phyloP scores from a whole-genome alignment of 2,888 invertebrate genomes.

The Gastracanthus pulcherrimus region DNA sequence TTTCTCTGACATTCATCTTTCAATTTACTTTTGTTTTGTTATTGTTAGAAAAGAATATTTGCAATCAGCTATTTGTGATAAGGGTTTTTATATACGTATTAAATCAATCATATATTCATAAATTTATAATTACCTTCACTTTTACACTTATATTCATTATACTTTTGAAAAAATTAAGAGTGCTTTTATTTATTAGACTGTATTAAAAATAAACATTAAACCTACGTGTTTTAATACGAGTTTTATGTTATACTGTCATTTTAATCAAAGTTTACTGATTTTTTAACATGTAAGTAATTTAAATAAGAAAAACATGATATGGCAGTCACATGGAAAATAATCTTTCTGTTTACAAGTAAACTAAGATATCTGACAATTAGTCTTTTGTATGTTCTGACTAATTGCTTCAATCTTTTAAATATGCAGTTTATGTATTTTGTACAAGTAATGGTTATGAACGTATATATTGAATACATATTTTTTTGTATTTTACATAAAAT shows the following conservation, averaged over 20 bases:
- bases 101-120: not conserved
- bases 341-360: not conserved
- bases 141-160: not conserved
- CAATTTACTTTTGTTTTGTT: constrained; percentile 21
- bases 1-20: not conserved
- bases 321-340: not conserved
- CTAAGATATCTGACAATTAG: not conserved
- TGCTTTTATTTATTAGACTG: too few relatives aligned
- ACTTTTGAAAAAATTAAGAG: not conserved
- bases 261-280: not conserved
- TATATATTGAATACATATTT: too few relatives aligned
- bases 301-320: not conserved
- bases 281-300: not conserved
- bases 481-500: too few relatives aligned
- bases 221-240: too few relatives aligned
- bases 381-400: not conserved
- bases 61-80: not conserved
- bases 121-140: not conserved
- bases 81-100: not conserved
- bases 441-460: too few relatives aligned
- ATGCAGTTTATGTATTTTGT: too few relatives aligned
- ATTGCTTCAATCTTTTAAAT: not conserved
- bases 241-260: not conserved
- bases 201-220: too few relatives aligned
- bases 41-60: not conserved